Evolutionary conservation across 2,888 invertebrate species (phyloP).

Genomic region (Trisateles emortualis): DNA sequence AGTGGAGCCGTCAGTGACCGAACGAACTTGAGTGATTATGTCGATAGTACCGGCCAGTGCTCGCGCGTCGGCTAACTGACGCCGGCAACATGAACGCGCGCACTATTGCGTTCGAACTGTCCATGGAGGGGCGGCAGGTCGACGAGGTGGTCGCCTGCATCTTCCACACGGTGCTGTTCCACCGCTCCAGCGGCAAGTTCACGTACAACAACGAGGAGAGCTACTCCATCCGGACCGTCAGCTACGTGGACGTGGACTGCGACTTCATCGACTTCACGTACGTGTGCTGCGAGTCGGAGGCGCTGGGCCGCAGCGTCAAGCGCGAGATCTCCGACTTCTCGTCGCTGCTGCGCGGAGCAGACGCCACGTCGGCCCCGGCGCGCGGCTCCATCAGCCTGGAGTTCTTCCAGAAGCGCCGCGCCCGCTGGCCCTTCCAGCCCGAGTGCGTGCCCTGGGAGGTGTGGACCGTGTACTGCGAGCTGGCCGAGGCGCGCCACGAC

Average conservation of each 20-base stretch:
- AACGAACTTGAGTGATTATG: conserved; percentile 64
- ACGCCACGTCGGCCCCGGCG: conserved; percentile 86
- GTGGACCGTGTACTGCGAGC: conserved; percentile 97
- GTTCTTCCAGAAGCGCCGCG: conserved; percentile 97
- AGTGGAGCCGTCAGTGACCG: conserved; percentile 56
- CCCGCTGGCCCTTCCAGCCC: conserved; percentile 95
- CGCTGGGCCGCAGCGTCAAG: conserved; percentile 90
- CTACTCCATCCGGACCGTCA: conserved; percentile 98
- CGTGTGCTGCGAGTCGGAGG: conserved; percentile 96
- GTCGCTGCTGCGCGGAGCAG: conserved; percentile 91
- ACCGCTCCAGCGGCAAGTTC: conserved; percentile 97
- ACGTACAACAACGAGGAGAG: conserved; percentile 97
- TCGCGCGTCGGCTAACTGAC: conserved; percentile 69
- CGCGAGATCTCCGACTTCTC: conserved; percentile 93
- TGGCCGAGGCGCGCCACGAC: conserved; percentile 94
- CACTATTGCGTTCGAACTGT: conserved; percentile 92
- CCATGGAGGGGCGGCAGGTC: conserved; percentile 96
- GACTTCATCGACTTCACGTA: conserved; percentile 99
- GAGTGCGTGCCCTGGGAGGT: conserved; percentile 99
- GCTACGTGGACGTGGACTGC: conserved; percentile 98
- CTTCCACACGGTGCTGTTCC: conserved; percentile 96
- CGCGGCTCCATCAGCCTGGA: conserved; percentile 96
- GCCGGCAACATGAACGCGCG: conserved; percentile 91
- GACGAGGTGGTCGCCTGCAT: conserved; percentile 97
- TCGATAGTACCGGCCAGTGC: conserved; percentile 51